Percentiles rank a stretch among this genome's conserved stretches.
Conservation (phyloP, 2,797 vertebrate species). For the Sternotherus odoratus region DNA sequence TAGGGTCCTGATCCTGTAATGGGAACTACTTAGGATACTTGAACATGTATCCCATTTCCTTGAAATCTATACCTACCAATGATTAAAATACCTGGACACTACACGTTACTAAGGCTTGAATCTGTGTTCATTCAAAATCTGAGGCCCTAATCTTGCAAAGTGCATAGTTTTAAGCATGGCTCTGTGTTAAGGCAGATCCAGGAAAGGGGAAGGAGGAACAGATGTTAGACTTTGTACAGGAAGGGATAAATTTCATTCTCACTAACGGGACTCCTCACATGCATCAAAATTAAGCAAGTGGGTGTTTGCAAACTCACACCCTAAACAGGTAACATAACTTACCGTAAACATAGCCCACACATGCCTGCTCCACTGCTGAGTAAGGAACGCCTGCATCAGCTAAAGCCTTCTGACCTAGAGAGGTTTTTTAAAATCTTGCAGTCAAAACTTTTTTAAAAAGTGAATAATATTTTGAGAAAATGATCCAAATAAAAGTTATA, state of each 20-base stretch:
- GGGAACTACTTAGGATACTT: background rate
- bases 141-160: background rate
- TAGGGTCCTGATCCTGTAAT: background rate
- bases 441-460: background rate
- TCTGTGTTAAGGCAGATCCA: background rate
- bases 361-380: slow-evolving; percentile 91
- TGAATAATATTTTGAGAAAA: background rate
- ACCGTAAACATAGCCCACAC: slow-evolving; percentile 96
- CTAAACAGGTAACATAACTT: slow-evolving; percentile 46
- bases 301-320: background rate
- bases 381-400: slow-evolving; percentile 92
- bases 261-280: background rate
- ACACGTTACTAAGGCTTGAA: background rate
- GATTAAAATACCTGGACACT: background rate
- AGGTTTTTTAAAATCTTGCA: background rate
- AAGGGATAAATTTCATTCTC: background rate
- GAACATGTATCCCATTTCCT: background rate
- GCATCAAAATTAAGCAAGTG: background rate
- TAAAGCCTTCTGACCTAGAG: slow-evolving; percentile 89
- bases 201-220: background rate
- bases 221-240: background rate
- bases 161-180: background rate
- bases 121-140: background rate
- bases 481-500: background rate
- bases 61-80: fast-evolving